phyloP scores from a whole-genome alignment of 2,888 invertebrate species.

The Octonoba sinensis region DNA sequence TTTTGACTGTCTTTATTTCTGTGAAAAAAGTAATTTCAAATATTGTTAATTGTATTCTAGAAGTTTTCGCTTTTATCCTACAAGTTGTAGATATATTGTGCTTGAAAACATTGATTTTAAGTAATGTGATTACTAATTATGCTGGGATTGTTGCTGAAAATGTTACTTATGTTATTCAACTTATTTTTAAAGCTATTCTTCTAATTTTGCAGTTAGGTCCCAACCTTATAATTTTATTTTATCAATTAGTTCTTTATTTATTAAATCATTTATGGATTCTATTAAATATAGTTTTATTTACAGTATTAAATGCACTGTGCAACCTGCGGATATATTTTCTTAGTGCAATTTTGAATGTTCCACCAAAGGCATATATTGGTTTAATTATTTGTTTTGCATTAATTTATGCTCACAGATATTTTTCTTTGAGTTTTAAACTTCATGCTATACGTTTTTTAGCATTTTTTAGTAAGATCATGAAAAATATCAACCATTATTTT shows the following conservation, averaged over 20 bases:
- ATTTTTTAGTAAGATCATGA: neutral
- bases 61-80: neutral
- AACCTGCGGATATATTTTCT: neutral
- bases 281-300: neutral
- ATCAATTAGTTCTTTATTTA: constrained; percentile 4
- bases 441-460: neutral
- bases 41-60: neutral
- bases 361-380: constrained; percentile 42
- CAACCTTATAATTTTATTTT: constrained; percentile 31
- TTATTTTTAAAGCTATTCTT: constrained; percentile 32
- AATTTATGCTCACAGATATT: constrained; percentile 2
- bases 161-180: constrained; percentile 9
- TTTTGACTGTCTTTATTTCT: neutral
- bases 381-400: constrained; percentile 8
- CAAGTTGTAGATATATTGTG: constrained; percentile 1
- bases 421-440: constrained; percentile 4
- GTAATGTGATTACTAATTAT: neutral
- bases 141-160: neutral
- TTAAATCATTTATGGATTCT: neutral
- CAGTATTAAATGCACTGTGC: neutral
- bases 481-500: neutral
- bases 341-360: constrained; percentile 13
- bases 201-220: constrained; percentile 43
- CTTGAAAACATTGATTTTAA: neutral
- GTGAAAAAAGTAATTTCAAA: neutral